Evolutionary conservation across 2,888 invertebrate genomes (phyloP).

Genomic region (Pharmacophagus antenor): DNA sequence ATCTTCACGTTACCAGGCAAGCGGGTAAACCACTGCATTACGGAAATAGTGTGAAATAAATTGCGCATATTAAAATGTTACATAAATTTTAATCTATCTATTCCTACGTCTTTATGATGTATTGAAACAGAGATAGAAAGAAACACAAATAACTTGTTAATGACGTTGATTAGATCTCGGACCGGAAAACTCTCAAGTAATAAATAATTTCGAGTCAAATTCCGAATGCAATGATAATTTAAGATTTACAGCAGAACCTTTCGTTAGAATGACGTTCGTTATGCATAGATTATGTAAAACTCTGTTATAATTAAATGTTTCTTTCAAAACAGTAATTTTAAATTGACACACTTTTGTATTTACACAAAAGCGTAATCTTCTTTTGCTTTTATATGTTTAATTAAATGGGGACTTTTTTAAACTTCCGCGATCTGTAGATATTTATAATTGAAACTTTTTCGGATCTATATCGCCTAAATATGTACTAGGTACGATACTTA

Average conservation of each 20-base stretch:
- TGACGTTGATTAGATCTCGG: not conserved
- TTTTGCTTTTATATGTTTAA: not conserved
- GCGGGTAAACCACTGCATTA: too few relatives aligned
- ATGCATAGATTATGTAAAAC: slow-evolving; percentile 22
- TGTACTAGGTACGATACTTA: too few relatives aligned
- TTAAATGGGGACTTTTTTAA: not conserved
- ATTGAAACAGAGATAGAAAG: not conserved
- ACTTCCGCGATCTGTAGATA: too few relatives aligned
- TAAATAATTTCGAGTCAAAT: slow-evolving; percentile 11
- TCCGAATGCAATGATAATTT: slow-evolving; percentile 13
- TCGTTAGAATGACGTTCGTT: slow-evolving; percentile 1
- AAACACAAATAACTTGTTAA: not conserved
- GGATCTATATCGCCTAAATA: too few relatives aligned
- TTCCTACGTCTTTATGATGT: not conserved
- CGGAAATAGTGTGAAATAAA: too few relatives aligned
- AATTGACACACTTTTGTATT: not conserved
- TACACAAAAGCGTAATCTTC: too few relatives aligned
- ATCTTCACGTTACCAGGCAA: too few relatives aligned
- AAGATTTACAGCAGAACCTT: slow-evolving; percentile 10
- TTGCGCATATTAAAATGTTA: not conserved
- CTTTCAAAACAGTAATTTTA: not conserved
- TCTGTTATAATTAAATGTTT: not conserved
- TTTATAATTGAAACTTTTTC: too few relatives aligned
- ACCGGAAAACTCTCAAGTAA: slow-evolving; percentile 1
- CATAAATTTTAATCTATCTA: not conserved